Conservation (phyloP, 2,797 vertebrate species). For the Danio jaintianensis region DNA sequence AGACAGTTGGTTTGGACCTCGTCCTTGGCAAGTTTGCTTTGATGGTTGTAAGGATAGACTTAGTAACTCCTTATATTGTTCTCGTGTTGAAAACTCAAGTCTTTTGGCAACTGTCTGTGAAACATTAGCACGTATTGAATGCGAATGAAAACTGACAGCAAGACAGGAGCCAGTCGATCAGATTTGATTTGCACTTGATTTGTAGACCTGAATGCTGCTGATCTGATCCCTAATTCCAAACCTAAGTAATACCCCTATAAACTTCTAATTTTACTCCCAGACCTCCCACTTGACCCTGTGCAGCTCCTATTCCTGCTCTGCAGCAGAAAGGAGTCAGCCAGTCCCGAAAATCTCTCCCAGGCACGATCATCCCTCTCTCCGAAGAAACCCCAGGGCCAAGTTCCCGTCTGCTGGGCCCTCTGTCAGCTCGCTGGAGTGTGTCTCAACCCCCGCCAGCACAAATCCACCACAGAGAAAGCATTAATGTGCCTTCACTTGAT, state of each 20-base stretch:
- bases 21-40: constrained; percentile 45
- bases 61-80: constrained; percentile 45
- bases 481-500: constrained; percentile 61
- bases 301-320: constrained; percentile 67
- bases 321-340: constrained; percentile 68
- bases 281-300: constrained; percentile 68
- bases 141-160: constrained; percentile 28
- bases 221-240: constrained; percentile 61
- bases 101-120: constrained; percentile 34
- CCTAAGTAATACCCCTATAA: constrained; percentile 40
- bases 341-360: constrained; percentile 59
- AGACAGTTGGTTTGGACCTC: constrained; percentile 64
- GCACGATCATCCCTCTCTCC: constrained; percentile 66
- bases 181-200: constrained; percentile 34
- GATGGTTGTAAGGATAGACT: constrained; percentile 49
- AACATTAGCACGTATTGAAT: constrained; percentile 38
- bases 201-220: constrained; percentile 21
- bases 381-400: constrained; percentile 69
- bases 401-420: constrained; percentile 69
- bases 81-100: constrained; percentile 33
- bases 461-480: constrained; percentile 63
- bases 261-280: constrained; percentile 69
- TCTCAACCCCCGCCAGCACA: constrained; percentile 65
- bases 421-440: constrained; percentile 61
- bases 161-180: constrained; percentile 41